phyloP scores from a whole-genome alignment of 2,888 invertebrate genomes.

The Ditula angustiorana region DNA sequence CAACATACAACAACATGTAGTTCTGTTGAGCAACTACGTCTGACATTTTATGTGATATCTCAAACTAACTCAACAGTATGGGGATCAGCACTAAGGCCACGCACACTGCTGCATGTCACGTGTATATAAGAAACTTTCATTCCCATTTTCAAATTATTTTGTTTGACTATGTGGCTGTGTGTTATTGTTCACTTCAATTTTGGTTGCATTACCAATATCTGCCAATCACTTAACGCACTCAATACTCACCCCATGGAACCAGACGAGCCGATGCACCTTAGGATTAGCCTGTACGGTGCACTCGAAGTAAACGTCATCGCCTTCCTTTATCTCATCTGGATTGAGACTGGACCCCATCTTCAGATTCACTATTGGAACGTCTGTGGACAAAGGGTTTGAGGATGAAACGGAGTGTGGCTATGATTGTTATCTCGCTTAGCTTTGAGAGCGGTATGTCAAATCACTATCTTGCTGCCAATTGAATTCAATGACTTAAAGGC shows the following conservation, averaged over 20 bases:
- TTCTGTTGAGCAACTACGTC: no score
- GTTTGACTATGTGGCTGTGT: no score
- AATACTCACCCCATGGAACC: conserved; percentile 91
- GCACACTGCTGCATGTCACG: no score
- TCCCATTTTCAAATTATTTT: no score
- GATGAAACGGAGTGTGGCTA: conserved; percentile 9
- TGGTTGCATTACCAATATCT: no score
- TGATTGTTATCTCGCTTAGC: background rate
- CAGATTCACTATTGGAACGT: conserved; percentile 91
- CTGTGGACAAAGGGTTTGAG: conserved; percentile 80
- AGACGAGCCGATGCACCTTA: conserved; percentile 92
- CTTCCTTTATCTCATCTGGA: conserved; percentile 95
- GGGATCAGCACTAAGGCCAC: no score
- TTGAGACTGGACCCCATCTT: conserved; percentile 94
- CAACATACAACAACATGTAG: no score
- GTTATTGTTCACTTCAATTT: no score
- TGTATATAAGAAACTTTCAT: no score
- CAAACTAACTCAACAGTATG: no score
- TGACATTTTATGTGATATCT: no score
- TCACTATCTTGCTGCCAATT: background rate
- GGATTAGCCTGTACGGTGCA: conserved; percentile 94
- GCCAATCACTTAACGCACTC: background rate
- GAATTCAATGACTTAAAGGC: background rate
- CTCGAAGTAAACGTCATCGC: conserved; percentile 95
- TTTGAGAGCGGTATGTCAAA: no score